phyloP scores from a whole-genome alignment of 2,797 vertebrate species.

The Syndactyla subalaris region DNA sequence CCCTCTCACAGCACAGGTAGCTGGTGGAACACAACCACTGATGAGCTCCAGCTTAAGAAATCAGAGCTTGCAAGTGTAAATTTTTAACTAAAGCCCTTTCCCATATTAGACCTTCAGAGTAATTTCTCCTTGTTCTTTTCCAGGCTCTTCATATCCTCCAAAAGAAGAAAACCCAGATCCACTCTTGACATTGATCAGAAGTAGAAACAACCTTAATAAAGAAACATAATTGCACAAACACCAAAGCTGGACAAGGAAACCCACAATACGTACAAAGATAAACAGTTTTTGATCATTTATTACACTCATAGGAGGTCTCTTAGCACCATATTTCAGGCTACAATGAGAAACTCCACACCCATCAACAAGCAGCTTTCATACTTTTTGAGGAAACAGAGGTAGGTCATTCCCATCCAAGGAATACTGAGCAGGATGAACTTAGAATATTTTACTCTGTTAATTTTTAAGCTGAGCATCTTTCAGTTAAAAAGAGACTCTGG shows the following conservation, averaged over 20 bases:
- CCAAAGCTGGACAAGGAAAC: not conserved
- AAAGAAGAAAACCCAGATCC: not conserved
- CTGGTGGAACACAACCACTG: not conserved
- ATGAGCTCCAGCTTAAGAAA: not conserved
- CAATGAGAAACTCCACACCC: not conserved
- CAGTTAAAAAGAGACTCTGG: not conserved
- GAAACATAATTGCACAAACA: not conserved
- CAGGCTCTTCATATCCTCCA: not conserved
- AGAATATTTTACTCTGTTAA: not conserved
- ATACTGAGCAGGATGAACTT: not conserved
- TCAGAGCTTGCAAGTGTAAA: not conserved
- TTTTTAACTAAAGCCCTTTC: not conserved
- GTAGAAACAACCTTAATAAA: not conserved
- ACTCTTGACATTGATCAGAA: not conserved
- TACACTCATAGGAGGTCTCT: not conserved
- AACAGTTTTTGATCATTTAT: not conserved
- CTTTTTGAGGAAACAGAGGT: not conserved
- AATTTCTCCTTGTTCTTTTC: not conserved
- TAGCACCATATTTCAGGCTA: not conserved
- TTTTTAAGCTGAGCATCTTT: not conserved
- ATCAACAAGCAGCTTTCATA: not conserved
- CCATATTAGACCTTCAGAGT: not conserved
- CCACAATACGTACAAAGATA: not conserved
- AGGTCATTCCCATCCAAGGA: not conserved
- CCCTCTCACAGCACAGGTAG: not conserved